Evolutionary conservation across 1,140 invertebrate genomes (phyloP).

Genomic region (Drepana arcuata): DNA sequence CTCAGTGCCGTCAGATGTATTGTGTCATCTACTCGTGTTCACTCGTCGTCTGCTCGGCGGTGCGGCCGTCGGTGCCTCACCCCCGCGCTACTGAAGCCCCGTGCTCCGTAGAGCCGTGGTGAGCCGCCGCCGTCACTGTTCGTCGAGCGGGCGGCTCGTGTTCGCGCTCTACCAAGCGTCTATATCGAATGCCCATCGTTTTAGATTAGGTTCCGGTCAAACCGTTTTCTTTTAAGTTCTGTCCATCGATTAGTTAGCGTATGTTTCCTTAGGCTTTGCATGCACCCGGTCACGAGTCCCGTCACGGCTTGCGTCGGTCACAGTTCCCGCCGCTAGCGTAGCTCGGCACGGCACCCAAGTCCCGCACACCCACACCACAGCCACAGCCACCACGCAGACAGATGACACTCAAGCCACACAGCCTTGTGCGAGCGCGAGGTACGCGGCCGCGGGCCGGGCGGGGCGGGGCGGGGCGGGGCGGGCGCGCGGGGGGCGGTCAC

Average conservation of each 20-base stretch:
- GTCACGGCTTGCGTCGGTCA: constrained; percentile 56
- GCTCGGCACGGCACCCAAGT: constrained; percentile 66
- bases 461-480: constrained; percentile 32
- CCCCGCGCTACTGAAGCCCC: constrained; percentile 18
- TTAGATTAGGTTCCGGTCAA: constrained; percentile 58
- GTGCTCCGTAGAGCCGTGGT: constrained; percentile 24
- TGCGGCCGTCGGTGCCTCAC: constrained; percentile 17
- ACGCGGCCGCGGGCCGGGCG: constrained; percentile 48
- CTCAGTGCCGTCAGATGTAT: constrained; percentile 74
- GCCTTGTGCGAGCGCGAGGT: constrained; percentile 63
- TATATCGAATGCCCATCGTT: constrained; percentile 61
- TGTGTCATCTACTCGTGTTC: constrained; percentile 70
- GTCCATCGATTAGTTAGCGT: constrained; percentile 67
- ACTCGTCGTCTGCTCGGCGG: constrained; percentile 32
- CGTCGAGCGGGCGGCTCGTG: constrained; percentile 39
- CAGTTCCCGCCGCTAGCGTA: constrained; percentile 59
- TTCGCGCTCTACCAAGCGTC: constrained; percentile 64
- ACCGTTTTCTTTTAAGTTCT: constrained; percentile 68
- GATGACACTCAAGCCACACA: constrained; percentile 66
- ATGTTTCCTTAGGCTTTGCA: constrained; percentile 65
- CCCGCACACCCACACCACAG: constrained; percentile 57
- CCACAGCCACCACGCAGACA: constrained; percentile 65
- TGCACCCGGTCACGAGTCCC: constrained; percentile 63
- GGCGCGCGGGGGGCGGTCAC: constrained; percentile 42
- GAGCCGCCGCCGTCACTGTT: constrained; percentile 11